phyloP scores from a whole-genome alignment of 2,888 invertebrate species.

The Leucophora obtusa region DNA sequence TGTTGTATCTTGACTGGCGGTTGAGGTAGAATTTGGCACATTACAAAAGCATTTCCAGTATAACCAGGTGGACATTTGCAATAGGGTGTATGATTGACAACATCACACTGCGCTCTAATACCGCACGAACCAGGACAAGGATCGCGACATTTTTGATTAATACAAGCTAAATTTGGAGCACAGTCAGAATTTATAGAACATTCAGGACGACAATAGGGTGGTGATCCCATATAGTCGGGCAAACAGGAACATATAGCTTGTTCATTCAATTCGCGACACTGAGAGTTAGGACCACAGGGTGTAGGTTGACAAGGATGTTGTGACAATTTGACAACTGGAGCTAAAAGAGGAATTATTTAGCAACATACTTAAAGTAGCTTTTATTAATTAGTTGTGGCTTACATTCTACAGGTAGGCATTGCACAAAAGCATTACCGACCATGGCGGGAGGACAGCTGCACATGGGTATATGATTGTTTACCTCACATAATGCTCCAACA shows the following conservation, averaged over 20 bases:
- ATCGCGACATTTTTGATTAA: slow-evolving; percentile 85
- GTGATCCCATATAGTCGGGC: slow-evolving; percentile 84
- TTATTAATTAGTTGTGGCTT: slow-evolving; percentile 69
- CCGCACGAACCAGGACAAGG: slow-evolving; percentile 89
- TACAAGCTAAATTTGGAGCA: slow-evolving; percentile 84
- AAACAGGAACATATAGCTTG: slow-evolving; percentile 87
- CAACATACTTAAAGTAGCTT: neutral
- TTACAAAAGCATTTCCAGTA: slow-evolving; percentile 86
- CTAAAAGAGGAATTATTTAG: slow-evolving; percentile 31
- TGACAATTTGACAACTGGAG: slow-evolving; percentile 67
- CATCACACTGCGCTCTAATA: slow-evolving; percentile 84
- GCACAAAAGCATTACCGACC: slow-evolving; percentile 85
- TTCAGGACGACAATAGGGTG: slow-evolving; percentile 88
- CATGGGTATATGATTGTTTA: slow-evolving; percentile 86
- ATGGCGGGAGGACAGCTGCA: slow-evolving; percentile 85
- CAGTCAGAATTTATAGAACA: slow-evolving; percentile 87
- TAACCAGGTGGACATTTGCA: slow-evolving; percentile 83
- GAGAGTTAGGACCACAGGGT: slow-evolving; percentile 89
- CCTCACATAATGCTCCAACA: slow-evolving; percentile 85
- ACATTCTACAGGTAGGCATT: slow-evolving; percentile 81
- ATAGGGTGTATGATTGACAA: slow-evolving; percentile 85
- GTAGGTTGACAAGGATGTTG: slow-evolving; percentile 83
- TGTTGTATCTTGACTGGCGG: slow-evolving; percentile 72
- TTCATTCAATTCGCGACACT: slow-evolving; percentile 83
- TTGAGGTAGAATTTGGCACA: slow-evolving; percentile 79